phyloP scores from a whole-genome alignment of 2,113 vertebrate genomes.

The Craseonycteris thonglongyai region DNA sequence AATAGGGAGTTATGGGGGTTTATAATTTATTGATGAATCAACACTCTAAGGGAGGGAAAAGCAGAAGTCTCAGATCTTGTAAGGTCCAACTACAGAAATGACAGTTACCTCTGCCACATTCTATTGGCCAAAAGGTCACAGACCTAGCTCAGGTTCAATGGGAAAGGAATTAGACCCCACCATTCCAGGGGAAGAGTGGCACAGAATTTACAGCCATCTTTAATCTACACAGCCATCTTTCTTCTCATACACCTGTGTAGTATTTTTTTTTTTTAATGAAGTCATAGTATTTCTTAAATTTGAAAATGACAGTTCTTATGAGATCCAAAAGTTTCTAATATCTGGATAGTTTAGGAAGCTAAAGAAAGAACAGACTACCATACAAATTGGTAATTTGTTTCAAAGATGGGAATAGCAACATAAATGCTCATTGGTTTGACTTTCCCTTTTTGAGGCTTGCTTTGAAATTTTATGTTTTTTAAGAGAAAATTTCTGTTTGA shows the following conservation, averaged over 20 bases:
- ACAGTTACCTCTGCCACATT: background rate
- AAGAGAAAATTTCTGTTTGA: background rate
- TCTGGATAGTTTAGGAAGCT: background rate
- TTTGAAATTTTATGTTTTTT: background rate
- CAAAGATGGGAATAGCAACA: background rate
- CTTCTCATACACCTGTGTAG: background rate
- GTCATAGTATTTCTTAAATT: background rate
- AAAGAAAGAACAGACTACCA: background rate
- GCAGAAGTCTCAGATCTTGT: background rate
- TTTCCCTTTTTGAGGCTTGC: background rate
- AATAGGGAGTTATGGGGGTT: background rate
- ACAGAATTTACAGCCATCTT: background rate
- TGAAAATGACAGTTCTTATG: background rate
- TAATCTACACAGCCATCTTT: background rate
- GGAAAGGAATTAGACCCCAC: background rate
- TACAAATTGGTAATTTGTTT: constrained; percentile 40
- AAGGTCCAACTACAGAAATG: background rate
- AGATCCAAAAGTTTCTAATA: background rate
- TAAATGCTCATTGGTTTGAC: background rate
- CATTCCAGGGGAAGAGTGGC: background rate
- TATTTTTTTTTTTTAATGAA: background rate
- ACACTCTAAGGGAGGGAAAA: background rate
- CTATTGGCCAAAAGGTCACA: background rate
- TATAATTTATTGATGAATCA: background rate
- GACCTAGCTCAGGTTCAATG: background rate